Evolutionary conservation across 2,113 vertebrate genomes (phyloP).

Genomic region (Chaetodon trifascialis): DNA sequence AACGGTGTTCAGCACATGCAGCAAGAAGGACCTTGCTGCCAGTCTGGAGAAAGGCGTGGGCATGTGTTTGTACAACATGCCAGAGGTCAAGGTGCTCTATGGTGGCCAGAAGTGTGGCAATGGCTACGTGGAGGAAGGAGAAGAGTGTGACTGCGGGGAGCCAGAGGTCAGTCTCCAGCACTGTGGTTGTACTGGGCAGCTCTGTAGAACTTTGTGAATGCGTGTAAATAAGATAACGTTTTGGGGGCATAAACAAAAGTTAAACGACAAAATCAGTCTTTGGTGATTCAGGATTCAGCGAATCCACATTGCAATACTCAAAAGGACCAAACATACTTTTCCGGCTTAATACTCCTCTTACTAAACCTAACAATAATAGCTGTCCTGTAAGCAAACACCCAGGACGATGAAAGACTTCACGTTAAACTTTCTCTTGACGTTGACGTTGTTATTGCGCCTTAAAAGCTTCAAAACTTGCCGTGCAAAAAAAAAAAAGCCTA

Average conservation of each 20-base stretch:
- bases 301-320: conserved; percentile 4
- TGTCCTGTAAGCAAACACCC: conserved; percentile 36
- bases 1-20: conserved; percentile 96
- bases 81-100: conserved; percentile 92
- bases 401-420: conserved; percentile 40
- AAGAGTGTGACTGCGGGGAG: conserved; percentile 98
- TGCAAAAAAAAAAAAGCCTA: background rate
- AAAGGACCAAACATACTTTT: background rate
- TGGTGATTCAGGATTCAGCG: background rate
- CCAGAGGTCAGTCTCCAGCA: conserved; percentile 82
- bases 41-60: conserved; percentile 98
- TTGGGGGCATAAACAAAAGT: background rate
- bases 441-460: conserved; percentile 37
- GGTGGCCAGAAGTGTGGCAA: conserved; percentile 97
- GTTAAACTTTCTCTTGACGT: conserved; percentile 42
- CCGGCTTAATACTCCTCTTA: too few species aligned
- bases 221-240: conserved; percentile 12
- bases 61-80: conserved; percentile 98
- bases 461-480: conserved; percentile 26
- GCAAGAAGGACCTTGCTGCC: conserved; percentile 93
- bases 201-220: too few species aligned
- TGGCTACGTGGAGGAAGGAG: conserved; percentile 95
- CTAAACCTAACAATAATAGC: background rate
- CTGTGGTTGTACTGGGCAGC: background rate
- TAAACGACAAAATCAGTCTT: conserved; percentile 15